Percentiles rank a stretch among this genome's conserved stretches.
phyloP scores from a whole-genome alignment of 2,797 vertebrate genomes.

The Siniperca obscura region DNA sequence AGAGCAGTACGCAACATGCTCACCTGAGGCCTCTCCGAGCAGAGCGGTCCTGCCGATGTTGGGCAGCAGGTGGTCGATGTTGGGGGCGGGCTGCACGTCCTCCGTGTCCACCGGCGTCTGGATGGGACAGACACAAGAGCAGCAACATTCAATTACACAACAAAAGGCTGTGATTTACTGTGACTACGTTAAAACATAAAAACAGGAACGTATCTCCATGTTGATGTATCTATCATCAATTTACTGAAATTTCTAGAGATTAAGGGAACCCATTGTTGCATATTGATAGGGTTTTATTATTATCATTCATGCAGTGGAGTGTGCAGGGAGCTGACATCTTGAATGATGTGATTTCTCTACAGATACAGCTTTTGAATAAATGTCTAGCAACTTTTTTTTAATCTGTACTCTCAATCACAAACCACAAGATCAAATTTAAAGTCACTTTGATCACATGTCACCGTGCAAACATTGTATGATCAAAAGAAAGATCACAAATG shows the following conservation, averaged over 20 bases:
- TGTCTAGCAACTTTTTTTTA: neutral
- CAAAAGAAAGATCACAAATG: neutral
- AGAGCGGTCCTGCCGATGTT: constrained; percentile 94
- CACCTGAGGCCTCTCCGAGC: constrained; percentile 93
- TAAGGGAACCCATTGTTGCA: neutral
- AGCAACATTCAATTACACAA: neutral
- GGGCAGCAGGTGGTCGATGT: constrained; percentile 97
- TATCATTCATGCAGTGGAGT: no score
- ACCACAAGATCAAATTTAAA: neutral
- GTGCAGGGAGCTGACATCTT: neutral
- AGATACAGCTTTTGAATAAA: neutral
- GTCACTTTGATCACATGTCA: neutral
- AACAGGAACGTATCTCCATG: no score
- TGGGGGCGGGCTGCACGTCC: constrained; percentile 93
- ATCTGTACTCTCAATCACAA: constrained; percentile 6
- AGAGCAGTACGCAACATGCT: constrained; percentile 58
- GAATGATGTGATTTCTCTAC: neutral
- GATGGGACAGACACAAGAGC: neutral
- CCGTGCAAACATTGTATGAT: neutral
- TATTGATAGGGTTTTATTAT: neutral
- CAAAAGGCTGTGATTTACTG: neutral
- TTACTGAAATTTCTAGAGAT: neutral
- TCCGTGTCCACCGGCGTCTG: constrained; percentile 96
- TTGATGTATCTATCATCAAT: constrained; percentile 1
- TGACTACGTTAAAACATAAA: neutral